Conservation (phyloP, 1,140 invertebrate species). For the Drosophila hydei region DNA sequence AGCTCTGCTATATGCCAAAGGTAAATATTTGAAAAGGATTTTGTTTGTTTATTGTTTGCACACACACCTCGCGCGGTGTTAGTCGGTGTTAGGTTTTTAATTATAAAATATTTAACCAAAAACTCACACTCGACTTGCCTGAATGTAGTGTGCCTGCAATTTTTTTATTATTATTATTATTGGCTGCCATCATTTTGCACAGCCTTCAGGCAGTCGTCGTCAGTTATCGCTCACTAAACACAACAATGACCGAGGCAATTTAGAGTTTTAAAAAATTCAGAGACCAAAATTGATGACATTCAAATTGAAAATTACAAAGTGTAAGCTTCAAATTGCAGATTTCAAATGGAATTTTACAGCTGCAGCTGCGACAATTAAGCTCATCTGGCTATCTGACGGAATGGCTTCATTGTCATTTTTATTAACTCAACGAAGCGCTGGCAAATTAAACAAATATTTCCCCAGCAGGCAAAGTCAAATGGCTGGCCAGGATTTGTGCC, state of each 20-base stretch:
- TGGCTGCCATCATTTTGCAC: constrained; percentile 57
- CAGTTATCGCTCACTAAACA: constrained; percentile 76
- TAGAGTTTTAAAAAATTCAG: constrained; percentile 78
- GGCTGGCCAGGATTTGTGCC: constrained; percentile 67
- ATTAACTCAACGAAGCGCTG: constrained; percentile 69
- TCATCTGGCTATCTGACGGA: constrained; percentile 18
- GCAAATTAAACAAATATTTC: constrained; percentile 80
- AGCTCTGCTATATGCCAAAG: constrained; percentile 73
- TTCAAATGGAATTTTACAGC: constrained; percentile 3
- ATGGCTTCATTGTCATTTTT: constrained; percentile 79
- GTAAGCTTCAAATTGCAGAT: constrained; percentile 13
- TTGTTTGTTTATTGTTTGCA: constrained; percentile 84
- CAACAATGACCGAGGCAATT: constrained; percentile 76
- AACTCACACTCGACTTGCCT: constrained; percentile 76
- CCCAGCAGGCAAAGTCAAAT: constrained; percentile 60
- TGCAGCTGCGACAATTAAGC: not conserved
- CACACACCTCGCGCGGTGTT: constrained; percentile 82
- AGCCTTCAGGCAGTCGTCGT: constrained; percentile 24
- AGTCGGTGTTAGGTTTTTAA: constrained; percentile 84
- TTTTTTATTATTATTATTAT: constrained; percentile 35
- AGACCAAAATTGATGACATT: constrained; percentile 74
- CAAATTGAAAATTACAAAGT: constrained; percentile 14
- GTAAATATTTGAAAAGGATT: constrained; percentile 84
- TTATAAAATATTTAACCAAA: constrained; percentile 84
- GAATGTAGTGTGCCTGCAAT: constrained; percentile 17